Evolutionary conservation across 2,888 invertebrate genomes (phyloP).

Genomic region (Xestia xanthographa): DNA sequence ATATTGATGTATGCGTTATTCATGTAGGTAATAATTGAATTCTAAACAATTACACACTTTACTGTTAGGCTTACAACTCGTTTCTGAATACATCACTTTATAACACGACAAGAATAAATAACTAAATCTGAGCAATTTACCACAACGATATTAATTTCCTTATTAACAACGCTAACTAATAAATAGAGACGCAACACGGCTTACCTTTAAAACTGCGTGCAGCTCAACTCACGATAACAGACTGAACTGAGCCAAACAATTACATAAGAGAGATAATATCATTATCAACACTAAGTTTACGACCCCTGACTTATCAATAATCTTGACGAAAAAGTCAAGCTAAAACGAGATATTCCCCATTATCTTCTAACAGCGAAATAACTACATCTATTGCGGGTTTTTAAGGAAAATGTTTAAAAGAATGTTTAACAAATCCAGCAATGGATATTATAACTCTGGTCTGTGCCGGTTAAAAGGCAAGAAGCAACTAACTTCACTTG

Average conservation of each 20-base stretch:
- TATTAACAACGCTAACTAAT: slow-evolving; percentile 13
- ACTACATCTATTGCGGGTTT: background rate
- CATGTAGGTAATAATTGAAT: too few relatives aligned
- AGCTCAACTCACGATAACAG: slow-evolving; percentile 18
- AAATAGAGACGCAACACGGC: slow-evolving; percentile 20
- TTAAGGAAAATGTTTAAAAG: rapidly evolving
- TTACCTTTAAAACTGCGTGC: slow-evolving; percentile 32
- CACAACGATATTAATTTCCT: background rate
- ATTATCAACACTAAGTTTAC: slow-evolving; percentile 76
- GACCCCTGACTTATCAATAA: slow-evolving; percentile 71
- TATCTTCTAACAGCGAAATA: background rate
- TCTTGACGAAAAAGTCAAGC: slow-evolving; percentile 3
- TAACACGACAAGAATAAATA: background rate
- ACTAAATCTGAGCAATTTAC: background rate
- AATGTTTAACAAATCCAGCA: background rate
- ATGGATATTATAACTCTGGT: background rate
- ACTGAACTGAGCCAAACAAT: slow-evolving; percentile 46
- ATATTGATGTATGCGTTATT: too few relatives aligned
- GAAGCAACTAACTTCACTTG: slow-evolving; percentile 50
- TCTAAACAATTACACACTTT: background rate
- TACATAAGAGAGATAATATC: slow-evolving; percentile 66
- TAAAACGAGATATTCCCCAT: background rate
- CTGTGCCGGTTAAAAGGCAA: too few relatives aligned
- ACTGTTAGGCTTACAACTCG: background rate
- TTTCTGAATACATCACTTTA: background rate